phyloP scores from a whole-genome alignment of 1,140 invertebrate species.

The Drosophila sechellia region DNA sequence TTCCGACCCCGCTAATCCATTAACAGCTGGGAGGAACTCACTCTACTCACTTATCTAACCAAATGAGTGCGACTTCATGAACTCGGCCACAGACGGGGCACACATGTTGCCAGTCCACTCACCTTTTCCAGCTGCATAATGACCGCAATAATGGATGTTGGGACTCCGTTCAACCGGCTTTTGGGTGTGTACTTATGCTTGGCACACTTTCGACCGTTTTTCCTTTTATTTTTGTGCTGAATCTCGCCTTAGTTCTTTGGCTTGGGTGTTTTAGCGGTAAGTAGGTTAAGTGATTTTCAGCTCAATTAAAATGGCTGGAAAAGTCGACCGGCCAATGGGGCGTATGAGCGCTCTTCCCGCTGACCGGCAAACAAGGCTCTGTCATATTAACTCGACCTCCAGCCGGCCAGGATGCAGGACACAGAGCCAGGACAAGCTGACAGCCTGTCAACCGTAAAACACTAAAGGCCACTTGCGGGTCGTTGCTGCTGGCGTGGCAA shows the following conservation, averaged over 20 bases:
- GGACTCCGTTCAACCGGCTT: conserved; percentile 7
- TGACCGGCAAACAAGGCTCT: conserved; percentile 65
- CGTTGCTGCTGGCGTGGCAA: conserved; percentile 7
- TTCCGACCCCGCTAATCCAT: conserved; percentile 7
- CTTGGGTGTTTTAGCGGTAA: conserved; percentile 21
- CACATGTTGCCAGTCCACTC: conserved; percentile 21
- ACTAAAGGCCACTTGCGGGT: conserved; percentile 61
- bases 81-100: neutral
- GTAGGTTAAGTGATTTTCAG: conserved; percentile 77
- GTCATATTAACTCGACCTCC: conserved; percentile 63
- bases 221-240: neutral
- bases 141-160: conserved; percentile 46
- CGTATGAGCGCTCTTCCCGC: conserved; percentile 55
- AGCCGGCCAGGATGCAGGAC: conserved; percentile 14
- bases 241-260: neutral
- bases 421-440: conserved; percentile 46
- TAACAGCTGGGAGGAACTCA: conserved; percentile 3
- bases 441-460: conserved; percentile 59
- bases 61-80: conserved; percentile 14
- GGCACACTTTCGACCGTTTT: neutral
- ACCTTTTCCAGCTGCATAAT: conserved; percentile 26
- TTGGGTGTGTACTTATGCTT: conserved; percentile 13
- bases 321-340: conserved; percentile 56
- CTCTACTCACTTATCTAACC: conserved; percentile 15
- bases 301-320: conserved; percentile 70